Conservation (phyloP, 1,140 invertebrate genomes). For the Ostrea edulis region DNA sequence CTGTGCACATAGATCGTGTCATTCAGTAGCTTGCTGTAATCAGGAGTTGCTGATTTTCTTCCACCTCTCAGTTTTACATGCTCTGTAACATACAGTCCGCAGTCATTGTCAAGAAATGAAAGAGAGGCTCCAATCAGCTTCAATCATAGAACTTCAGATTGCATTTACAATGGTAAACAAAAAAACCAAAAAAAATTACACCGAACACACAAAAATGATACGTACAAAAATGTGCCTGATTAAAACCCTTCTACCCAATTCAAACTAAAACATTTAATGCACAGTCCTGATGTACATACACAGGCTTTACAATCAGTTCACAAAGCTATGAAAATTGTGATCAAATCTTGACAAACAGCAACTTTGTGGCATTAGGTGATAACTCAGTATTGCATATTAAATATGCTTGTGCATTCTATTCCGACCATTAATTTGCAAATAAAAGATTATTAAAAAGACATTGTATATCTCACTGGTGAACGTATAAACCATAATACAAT, state of each 20-base stretch:
- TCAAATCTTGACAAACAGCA: no score
- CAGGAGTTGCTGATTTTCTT: constrained; percentile 61
- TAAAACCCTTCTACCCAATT: background rate
- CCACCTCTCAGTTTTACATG: constrained; percentile 71
- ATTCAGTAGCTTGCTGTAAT: constrained; percentile 72
- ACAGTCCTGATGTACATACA: background rate
- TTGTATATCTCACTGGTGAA: no score
- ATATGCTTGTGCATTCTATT: no score
- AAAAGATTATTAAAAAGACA: no score
- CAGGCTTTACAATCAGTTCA: background rate
- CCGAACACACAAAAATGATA: no score
- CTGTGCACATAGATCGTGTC: constrained; percentile 69
- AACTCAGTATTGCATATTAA: no score
- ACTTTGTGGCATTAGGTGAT: no score
- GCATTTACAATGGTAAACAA: background rate
- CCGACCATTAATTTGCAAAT: no score
- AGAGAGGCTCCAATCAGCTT: background rate
- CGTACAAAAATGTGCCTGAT: no score
- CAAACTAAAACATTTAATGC: background rate
- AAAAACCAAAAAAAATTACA: background rate
- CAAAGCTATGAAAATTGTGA: no score
- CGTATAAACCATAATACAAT: no score
- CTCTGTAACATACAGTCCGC: constrained; percentile 60
- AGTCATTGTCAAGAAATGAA: background rate
- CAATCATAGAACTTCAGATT: background rate